A percentile compares a stretch with the other conserved stretches of the same genome.
phyloP scores from a whole-genome alignment of 2,888 invertebrate genomes.

The Ophion ellenae region DNA sequence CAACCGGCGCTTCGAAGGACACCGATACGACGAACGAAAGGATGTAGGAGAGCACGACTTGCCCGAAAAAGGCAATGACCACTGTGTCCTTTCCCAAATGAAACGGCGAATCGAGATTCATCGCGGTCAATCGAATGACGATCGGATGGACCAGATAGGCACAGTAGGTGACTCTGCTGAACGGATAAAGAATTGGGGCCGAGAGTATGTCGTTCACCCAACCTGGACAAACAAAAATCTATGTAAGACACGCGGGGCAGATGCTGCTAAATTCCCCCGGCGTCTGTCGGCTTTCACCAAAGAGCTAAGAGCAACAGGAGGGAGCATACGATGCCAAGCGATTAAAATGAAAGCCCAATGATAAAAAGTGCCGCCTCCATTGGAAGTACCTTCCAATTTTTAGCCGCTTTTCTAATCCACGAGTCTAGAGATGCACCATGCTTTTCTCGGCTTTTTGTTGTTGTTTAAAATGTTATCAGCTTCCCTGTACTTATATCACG shows the following conservation, averaged over 20 bases:
- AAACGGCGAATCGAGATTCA: slow-evolving; percentile 92
- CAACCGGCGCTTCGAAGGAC: slow-evolving; percentile 93
- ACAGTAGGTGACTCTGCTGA: slow-evolving; percentile 94
- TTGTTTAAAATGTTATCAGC: no score
- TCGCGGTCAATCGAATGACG: slow-evolving; percentile 91
- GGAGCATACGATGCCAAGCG: no score
- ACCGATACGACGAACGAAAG: slow-evolving; percentile 92
- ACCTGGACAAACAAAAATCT: slow-evolving; percentile 74
- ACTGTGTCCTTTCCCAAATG: slow-evolving; percentile 92
- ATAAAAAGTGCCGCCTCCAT: no score
- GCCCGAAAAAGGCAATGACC: slow-evolving; percentile 91
- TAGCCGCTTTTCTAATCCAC: no score
- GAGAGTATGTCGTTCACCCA: slow-evolving; percentile 90
- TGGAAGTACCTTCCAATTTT: no score
- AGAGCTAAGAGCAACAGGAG: no score
- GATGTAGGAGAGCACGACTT: slow-evolving; percentile 91
- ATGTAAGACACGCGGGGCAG: not conserved
- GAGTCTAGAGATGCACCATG: no score
- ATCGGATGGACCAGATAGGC: slow-evolving; percentile 94
- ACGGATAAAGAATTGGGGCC: slow-evolving; percentile 91
- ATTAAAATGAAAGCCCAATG: no score
- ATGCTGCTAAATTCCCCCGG: no score
- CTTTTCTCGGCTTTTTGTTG: no score
- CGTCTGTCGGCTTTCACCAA: no score
- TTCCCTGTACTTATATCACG: no score